These are phyloP conservation scores for Perca schrenkii DNA, from an alignment of 2,113 vertebrate species.

Conservation along the genomic window DNA sequence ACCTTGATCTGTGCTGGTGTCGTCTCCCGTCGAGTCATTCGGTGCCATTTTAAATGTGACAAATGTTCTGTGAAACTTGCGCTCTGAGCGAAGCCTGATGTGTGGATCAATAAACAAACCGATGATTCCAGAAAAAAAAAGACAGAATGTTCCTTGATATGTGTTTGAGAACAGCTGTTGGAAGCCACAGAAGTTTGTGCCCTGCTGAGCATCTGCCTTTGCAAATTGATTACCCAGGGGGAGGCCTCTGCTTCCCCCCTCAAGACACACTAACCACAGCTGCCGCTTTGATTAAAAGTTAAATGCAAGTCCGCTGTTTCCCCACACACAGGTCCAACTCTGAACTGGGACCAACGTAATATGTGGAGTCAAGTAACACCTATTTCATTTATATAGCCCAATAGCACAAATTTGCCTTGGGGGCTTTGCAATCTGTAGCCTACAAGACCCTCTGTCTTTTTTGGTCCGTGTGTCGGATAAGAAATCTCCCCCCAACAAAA, in stretches of 20 bases:
- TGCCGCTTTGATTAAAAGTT: slow-evolving; percentile 80
- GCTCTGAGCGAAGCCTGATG: neutral
- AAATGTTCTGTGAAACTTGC: neutral
- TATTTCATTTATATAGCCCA: neutral
- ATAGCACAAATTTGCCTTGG: neutral
- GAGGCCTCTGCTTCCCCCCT: slow-evolving; percentile 42
- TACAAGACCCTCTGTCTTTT: too few species aligned
- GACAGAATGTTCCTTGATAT: slow-evolving; percentile 50
- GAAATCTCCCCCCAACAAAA: too few species aligned
- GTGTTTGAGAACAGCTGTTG: slow-evolving; percentile 74
- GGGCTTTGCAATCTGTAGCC: too few species aligned
- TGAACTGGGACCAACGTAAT: neutral
- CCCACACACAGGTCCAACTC: slow-evolving; percentile 12
- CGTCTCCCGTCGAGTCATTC: neutral
- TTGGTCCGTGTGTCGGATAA: too few species aligned
- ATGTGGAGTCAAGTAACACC: neutral
- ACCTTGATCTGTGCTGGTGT: slow-evolving; percentile 4
- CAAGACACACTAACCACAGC: slow-evolving; percentile 70
- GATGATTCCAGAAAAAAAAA: slow-evolving; percentile 1
- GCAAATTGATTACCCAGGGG: slow-evolving; percentile 83
- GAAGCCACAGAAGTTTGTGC: slow-evolving; percentile 62
- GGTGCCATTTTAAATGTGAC: neutral
- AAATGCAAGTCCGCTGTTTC: slow-evolving; percentile 41
- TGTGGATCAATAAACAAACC: neutral
- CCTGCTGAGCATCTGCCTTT: slow-evolving; percentile 77